Conservation (phyloP, 2,888 invertebrate species). For the Steinernema carpocapsae region DNA sequence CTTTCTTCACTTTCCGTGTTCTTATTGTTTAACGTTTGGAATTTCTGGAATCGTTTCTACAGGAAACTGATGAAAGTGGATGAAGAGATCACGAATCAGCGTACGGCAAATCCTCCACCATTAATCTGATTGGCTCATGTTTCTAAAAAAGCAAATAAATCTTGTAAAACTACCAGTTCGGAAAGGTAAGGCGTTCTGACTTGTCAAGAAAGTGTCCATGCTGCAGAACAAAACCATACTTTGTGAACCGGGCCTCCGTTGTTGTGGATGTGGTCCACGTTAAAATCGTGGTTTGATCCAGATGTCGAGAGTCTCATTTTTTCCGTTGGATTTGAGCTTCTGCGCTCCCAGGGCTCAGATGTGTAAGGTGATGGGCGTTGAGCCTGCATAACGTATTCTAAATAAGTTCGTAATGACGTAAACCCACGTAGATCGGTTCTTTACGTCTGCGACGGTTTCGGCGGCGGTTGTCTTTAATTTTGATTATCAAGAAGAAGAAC, state of each 20-base stretch:
- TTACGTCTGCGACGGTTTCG: slow-evolving; percentile 12
- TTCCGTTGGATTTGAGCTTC: not conserved
- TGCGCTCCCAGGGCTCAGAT: slow-evolving; percentile 26
- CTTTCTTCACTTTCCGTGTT: too few species aligned
- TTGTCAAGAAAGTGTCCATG: not conserved
- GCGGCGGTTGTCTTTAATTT: slow-evolving; percentile 17
- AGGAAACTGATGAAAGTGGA: slow-evolving; percentile 1
- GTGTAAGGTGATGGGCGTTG: slow-evolving; percentile 44
- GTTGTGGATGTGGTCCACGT: slow-evolving; percentile 4
- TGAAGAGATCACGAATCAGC: slow-evolving; percentile 46
- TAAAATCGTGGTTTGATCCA: slow-evolving; percentile 24
- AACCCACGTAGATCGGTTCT: not conserved
- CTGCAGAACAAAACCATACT: not conserved
- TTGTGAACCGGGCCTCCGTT: slow-evolving; percentile 26
- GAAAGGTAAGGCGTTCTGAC: not conserved
- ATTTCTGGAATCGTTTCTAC: too few species aligned
- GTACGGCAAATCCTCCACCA: slow-evolving; percentile 65
- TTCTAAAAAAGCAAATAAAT: slow-evolving; percentile 39
- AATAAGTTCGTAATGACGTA: not conserved
- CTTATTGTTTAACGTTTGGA: too few species aligned
- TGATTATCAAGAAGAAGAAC: slow-evolving; percentile 35
- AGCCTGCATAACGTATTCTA: not conserved
- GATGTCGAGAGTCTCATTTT: not conserved
- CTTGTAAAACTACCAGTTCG: not conserved
- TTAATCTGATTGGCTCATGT: slow-evolving; percentile 62